Percentiles rank a stretch among this genome's conserved stretches.
phyloP scores from a whole-genome alignment of 2,113 vertebrate species.

The Myotis yumanensis region DNA sequence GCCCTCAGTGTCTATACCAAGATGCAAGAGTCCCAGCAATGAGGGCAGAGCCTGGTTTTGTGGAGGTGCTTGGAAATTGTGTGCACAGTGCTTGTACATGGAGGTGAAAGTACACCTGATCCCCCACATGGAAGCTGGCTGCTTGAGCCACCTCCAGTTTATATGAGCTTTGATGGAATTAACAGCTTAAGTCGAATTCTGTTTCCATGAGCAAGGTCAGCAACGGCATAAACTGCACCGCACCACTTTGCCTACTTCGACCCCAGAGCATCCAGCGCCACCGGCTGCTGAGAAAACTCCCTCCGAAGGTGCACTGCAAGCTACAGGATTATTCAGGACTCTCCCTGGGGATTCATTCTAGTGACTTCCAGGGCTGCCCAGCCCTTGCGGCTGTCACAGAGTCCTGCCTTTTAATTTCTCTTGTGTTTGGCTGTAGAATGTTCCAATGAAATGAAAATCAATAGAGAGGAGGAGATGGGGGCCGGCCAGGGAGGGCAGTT shows the following conservation, averaged over 20 bases:
- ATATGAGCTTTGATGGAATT: not conserved
- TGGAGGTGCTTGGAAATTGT: not conserved
- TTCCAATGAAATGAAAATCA: constrained; percentile 67
- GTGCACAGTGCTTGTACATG: not conserved
- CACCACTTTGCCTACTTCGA: not conserved
- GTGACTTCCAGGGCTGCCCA: constrained; percentile 38
- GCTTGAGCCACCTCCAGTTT: not conserved
- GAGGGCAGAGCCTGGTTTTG: not conserved
- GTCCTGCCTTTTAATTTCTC: constrained; percentile 38
- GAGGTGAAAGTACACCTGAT: not conserved
- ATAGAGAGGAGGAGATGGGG: not conserved
- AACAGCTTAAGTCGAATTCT: not conserved
- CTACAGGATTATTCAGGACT: not conserved
- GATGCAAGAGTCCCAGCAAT: fast-evolving
- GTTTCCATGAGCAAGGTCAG: not conserved
- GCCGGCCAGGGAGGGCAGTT: not conserved
- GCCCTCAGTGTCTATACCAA: not conserved
- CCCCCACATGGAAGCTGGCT: not conserved
- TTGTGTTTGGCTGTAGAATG: constrained; percentile 25
- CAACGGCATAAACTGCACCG: not conserved
- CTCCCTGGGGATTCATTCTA: constrained; percentile 36
- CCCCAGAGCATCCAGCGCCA: not conserved
- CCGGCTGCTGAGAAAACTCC: not conserved
- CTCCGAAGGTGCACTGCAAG: not conserved
- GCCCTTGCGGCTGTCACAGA: constrained; percentile 49